phyloP scores from a whole-genome alignment of 2,797 vertebrate genomes.

The Sternarchorhynchus goeldii region DNA sequence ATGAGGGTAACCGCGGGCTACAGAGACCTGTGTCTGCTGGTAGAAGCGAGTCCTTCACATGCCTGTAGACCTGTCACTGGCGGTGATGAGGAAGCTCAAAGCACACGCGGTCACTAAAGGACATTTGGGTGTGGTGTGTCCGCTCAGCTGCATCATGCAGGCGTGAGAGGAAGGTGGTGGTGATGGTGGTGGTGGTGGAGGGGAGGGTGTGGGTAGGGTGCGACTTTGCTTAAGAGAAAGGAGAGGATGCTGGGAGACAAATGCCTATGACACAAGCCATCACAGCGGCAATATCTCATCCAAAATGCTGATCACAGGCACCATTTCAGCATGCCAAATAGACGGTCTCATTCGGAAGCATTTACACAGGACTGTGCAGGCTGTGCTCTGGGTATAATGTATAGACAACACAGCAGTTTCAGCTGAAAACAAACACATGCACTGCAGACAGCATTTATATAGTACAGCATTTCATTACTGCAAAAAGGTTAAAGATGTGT shows the following conservation, averaged over 20 bases:
- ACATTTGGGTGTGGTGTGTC: too few species aligned
- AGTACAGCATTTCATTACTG: background rate
- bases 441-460: background rate
- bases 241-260: background rate
- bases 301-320: conserved; percentile 7
- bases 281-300: background rate
- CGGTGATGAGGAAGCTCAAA: too few species aligned
- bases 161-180: too few species aligned
- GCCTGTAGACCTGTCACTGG: too few species aligned
- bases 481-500: too few species aligned
- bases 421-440: background rate
- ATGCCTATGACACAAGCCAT: background rate
- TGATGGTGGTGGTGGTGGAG: too few species aligned
- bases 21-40: too few species aligned
- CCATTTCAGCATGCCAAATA: background rate
- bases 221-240: background rate
- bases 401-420: background rate
- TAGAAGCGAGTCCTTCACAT: too few species aligned
- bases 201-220: too few species aligned
- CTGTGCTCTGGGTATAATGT: background rate
- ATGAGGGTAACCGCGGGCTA: background rate
- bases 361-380: background rate
- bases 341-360: background rate
- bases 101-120: too few species aligned
- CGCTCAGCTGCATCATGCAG: too few species aligned